Conservation (phyloP, 1,140 invertebrate species). For the Trichomalopsis sarcophagae region DNA sequence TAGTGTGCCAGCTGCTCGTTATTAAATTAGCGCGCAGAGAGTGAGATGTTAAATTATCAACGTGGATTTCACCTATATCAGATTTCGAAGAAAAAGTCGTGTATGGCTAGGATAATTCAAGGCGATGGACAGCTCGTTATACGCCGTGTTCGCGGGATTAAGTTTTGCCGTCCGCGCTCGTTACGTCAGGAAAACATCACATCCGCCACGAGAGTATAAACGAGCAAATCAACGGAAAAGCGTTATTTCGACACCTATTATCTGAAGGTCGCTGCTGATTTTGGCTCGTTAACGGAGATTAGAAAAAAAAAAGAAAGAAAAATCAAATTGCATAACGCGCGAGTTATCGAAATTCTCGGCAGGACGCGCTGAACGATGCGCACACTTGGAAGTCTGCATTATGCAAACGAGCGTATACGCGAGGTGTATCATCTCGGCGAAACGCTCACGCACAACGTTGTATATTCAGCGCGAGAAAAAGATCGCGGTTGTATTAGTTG, state of each 20-base stretch:
- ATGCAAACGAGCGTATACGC: background rate
- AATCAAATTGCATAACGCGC: background rate
- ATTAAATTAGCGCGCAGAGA: too few species aligned
- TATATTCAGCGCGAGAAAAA: background rate
- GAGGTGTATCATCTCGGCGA: background rate
- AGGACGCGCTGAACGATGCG: background rate
- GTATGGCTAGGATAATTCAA: background rate
- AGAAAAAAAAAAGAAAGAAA: background rate
- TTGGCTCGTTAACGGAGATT: background rate
- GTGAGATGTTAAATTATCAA: too few species aligned
- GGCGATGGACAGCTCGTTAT: background rate
- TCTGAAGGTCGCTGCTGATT: background rate
- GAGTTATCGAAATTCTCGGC: background rate
- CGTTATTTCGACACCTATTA: background rate
- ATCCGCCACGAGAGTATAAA: background rate
- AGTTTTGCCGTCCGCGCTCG: background rate
- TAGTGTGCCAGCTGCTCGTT: too few species aligned
- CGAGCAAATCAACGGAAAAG: background rate
- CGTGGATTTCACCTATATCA: too few species aligned
- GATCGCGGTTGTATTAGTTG: too few species aligned
- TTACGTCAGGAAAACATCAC: background rate
- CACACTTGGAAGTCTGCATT: background rate
- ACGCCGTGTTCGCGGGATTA: background rate
- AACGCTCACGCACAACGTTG: background rate
- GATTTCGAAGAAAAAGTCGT: background rate